Evolutionary conservation across 2,888 invertebrate genomes (phyloP), one percentile per base, ranked within the genome.

Genomic region (Zygaena filipendulae): DNA sequence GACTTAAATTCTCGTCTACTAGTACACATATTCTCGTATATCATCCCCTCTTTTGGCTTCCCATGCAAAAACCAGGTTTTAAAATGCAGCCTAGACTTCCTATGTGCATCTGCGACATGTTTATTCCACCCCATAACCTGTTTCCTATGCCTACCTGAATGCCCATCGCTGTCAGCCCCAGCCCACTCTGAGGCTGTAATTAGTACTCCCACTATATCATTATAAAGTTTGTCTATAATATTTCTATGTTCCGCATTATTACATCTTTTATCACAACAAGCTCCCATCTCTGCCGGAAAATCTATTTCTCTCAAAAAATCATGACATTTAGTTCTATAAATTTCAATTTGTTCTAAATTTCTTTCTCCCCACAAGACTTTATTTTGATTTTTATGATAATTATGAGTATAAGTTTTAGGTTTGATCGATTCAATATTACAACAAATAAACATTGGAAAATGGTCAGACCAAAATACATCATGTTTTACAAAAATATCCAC

Each of bases 401-500:
- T n/a, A n/a, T n/a, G n/a, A n/a, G n/a, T n/a, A n/a, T n/a, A n/a
- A n/a, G n/a, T n/a, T n/a, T n/a, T n/a, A n/a, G n/a, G n/a, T n/a
- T n/a, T n/a, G n/a, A 25, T 8, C 10, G 14, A 16, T 11, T 11
- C 3, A 5, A 33, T 16, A 20, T 37, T 13, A 30, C 32, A 27
- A 12, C 12, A 8, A 3, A 37, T 10, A 8, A 27, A 6, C 10
- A 38, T 18, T 4, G 37, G 37, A 18, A 27, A 27, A 21, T 37
- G 33, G 23, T 37, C 36, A 1, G 35, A 36, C 39, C 36, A 39
- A 23, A 12, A 34, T 11, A 32, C 13, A 11, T 25, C 32, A 29
- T 36, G 19, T 6, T 20, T 2, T 24, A 39, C 34, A 1, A 19
- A 7, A 3, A 26, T 23, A 11, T 9, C 21, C 5, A 20, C 9